Evolutionary conservation across 2,797 vertebrate species (phyloP), one percentile per base, ranked within the genome.

Genomic region (Danio jaintianensis): DNA sequence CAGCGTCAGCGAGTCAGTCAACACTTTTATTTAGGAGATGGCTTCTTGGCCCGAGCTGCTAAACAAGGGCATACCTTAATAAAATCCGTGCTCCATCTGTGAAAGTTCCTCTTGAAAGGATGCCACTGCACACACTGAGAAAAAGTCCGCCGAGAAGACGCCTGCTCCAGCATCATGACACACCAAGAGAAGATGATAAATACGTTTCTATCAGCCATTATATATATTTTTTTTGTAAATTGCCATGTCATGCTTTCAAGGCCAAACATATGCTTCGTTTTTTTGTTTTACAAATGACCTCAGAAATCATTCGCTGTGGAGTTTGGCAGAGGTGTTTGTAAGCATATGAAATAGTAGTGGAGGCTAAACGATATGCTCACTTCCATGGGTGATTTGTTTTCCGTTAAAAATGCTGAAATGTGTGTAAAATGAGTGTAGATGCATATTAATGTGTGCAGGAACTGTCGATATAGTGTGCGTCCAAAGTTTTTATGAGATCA

Each of bases 21-120:
- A 20, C 29, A 47, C 61, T 77, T 72, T 73, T 83, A 80, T 83
- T 68, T 80, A 59, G 55, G 55, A 82, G 80, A 85, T 77, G 58
- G 68, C 47, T 80, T 67, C 15, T 78, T 80, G 84, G 78, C 81
- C 77, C 11, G 0, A 7, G 36, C 40, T 48, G 42, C 78, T 83
- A 85, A 85, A 85, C 84, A 85, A 82, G 77, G 78, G 69, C 74
- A 73, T 78, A 73, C 73, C 69, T 64, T 75, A 80, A 85, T 59
- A 80, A 75, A 81, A 82, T 63, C 68, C 18, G 43, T 13, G n/a
- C 64, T 75, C 22, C 70, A 75, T 52, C 76, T 82, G 66, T 59
- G 42, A 69, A 72, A 42, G 68, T 73, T 67, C 55, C 22, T 58
- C 72, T 66, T 79, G 43, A 64, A 75, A 48, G 63, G 52, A 61